A percentile compares a stretch with the other conserved stretches of the same genome.
phyloP scores from a whole-genome alignment of 1,140 invertebrate genomes.

The Acromyrmex echinatior region DNA sequence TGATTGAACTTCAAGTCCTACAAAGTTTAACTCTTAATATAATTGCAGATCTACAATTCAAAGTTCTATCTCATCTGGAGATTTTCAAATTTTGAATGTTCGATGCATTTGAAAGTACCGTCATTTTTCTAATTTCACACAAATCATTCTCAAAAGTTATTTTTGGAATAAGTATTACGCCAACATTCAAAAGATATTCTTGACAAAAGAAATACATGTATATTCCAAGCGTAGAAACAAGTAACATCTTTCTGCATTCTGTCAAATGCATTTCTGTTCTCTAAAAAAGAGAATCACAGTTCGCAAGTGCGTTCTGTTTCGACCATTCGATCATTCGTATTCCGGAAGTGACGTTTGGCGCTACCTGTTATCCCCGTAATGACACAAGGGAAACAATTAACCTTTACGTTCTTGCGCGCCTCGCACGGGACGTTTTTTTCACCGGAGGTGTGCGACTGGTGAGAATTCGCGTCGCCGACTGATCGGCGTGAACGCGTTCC shows the following conservation, averaged over 20 bases:
- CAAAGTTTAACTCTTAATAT: too few relatives aligned
- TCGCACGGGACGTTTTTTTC: background rate
- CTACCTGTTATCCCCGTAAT: background rate
- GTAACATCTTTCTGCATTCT: background rate
- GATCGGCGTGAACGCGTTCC: background rate
- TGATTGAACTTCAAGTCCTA: too few relatives aligned
- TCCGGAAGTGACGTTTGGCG: constrained; percentile 59
- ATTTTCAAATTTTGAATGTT: background rate
- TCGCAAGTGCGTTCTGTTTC: background rate
- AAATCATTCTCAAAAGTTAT: background rate
- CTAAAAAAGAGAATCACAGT: background rate
- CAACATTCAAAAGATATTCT: background rate
- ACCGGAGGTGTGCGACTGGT: too few relatives aligned
- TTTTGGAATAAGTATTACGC: background rate
- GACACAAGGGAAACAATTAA: constrained; percentile 61
- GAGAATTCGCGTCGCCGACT: background rate
- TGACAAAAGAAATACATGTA: background rate
- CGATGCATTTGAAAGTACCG: background rate
- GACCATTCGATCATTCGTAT: constrained; percentile 36
- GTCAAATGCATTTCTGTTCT: background rate
- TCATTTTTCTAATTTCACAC: background rate
- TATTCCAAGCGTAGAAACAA: background rate
- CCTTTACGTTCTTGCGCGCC: constrained; percentile 49
- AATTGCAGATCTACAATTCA: too few relatives aligned
- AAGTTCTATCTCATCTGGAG: background rate